phyloP scores from a whole-genome alignment of 2,888 invertebrate species.

The Euzetes globulus region DNA sequence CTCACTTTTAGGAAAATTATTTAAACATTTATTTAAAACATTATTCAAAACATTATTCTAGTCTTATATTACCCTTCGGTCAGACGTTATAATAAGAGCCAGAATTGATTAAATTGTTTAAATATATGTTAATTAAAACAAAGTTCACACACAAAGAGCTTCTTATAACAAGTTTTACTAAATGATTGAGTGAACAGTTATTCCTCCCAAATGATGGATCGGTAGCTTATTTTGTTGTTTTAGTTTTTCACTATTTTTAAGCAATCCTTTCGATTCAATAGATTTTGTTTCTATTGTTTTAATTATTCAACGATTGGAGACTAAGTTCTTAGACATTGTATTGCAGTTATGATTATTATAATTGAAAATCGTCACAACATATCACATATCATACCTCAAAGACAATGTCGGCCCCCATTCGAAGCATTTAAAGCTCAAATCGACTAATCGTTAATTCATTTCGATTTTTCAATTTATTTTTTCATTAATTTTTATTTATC shows the following conservation, averaged over 20 bases:
- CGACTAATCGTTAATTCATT: neutral
- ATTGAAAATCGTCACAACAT: conserved; percentile 16
- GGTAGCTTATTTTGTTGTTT: neutral
- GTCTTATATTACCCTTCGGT: conserved; percentile 25
- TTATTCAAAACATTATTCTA: conserved; percentile 20
- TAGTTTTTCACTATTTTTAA: neutral
- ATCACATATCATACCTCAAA: conserved; percentile 22
- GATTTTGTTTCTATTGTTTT: neutral
- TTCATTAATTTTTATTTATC: neutral
- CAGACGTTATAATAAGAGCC: neutral
- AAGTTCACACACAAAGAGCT: conserved; percentile 2
- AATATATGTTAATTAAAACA: neutral
- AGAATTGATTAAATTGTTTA: neutral
- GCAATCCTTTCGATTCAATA: neutral
- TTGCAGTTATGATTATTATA: neutral
- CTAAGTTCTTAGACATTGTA: conserved; percentile 1
- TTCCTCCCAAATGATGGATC: neutral
- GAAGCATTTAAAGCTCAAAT: conserved; percentile 22
- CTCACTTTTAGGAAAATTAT: conserved; percentile 17
- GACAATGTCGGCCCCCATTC: neutral
- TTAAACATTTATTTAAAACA: neutral
- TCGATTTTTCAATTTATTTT: neutral
- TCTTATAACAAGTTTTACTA: neutral
- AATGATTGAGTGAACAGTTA: neutral
- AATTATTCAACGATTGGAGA: neutral